Conservation (phyloP, 2,797 vertebrate genomes). For the Dipus sagitta region DNA sequence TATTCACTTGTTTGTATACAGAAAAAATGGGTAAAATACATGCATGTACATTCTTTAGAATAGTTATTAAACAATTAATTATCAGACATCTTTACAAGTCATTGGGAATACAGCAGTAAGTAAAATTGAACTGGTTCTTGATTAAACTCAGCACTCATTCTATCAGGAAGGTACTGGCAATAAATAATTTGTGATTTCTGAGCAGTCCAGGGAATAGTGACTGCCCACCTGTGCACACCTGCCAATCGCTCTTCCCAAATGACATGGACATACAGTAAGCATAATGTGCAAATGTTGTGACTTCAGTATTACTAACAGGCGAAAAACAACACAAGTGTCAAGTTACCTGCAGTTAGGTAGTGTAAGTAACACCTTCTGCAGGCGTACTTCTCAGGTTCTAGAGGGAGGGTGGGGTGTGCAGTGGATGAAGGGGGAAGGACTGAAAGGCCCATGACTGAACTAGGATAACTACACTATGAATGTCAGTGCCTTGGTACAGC, state of each 20-base stretch:
- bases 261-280: background rate
- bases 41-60: background rate
- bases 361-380: background rate
- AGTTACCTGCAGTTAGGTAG: background rate
- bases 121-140: background rate
- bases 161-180: background rate
- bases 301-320: background rate
- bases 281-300: background rate
- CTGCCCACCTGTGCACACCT: background rate
- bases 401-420: background rate
- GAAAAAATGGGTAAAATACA: constrained; percentile 3
- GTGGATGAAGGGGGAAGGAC: background rate
- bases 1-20: background rate
- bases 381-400: background rate
- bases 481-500: no score
- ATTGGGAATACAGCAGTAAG: constrained; percentile 4
- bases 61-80: constrained; percentile 25
- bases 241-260: background rate
- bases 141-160: background rate
- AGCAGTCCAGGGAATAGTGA: background rate
- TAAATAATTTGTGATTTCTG: background rate
- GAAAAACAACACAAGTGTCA: background rate
- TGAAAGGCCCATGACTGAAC: background rate
- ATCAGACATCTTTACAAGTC: background rate
- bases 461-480: background rate